Conservation (phyloP, 2,888 invertebrate species). For the Pseudococcus jackbeardsleyi region DNA sequence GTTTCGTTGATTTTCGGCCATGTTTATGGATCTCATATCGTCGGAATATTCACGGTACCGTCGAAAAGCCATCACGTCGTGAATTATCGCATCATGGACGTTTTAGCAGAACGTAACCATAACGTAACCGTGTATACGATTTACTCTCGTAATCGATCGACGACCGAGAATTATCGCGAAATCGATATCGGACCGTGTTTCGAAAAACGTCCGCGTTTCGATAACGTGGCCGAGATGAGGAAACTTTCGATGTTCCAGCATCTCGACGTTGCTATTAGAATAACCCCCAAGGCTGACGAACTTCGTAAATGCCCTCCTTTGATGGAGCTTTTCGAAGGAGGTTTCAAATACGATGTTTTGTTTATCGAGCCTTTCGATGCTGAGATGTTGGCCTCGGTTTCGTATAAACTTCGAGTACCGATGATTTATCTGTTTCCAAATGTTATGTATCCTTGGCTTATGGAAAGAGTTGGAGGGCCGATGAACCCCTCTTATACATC, state of each 20-base stretch:
- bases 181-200: background rate
- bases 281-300: background rate
- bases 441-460: constrained; percentile 57
- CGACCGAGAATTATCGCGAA: background rate
- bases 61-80: constrained; percentile 28
- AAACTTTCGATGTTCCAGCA: background rate
- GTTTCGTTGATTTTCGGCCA: background rate
- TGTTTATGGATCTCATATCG: background rate
- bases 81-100: constrained; percentile 4
- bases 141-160: background rate
- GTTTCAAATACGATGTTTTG: constrained; percentile 60
- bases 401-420: constrained; percentile 53
- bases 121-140: constrained; percentile 52
- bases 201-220: background rate
- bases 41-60: constrained; percentile 34
- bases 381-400: constrained; percentile 59
- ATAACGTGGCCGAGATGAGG: background rate
- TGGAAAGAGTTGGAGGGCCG: constrained; percentile 26
- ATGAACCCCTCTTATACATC: background rate
- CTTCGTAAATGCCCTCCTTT: background rate
- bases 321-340: background rate
- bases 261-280: background rate
- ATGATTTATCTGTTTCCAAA: constrained; percentile 58
- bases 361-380: constrained; percentile 63
- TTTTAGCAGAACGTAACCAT: constrained; percentile 9